Evolutionary conservation across 2,888 invertebrate genomes (phyloP).

Genomic region (Sinopyrophorus schimmeli): DNA sequence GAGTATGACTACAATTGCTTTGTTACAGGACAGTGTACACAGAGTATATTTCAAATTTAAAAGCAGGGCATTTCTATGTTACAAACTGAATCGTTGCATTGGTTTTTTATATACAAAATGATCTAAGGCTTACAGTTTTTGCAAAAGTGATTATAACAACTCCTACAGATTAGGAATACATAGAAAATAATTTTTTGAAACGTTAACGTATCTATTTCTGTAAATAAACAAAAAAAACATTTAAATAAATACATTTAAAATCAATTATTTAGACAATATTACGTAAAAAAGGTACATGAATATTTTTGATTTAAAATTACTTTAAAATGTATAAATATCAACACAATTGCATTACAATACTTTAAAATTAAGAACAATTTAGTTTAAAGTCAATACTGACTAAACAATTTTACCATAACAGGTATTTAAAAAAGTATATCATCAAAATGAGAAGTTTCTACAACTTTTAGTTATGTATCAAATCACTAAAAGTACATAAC

Average conservation of each 20-base stretch:
- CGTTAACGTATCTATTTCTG: slow-evolving; percentile 35
- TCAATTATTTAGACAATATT: slow-evolving; percentile 12
- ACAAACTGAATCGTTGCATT: slow-evolving; percentile 41
- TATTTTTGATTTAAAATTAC: slow-evolving; percentile 6
- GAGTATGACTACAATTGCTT: slow-evolving; percentile 53
- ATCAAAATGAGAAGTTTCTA: slow-evolving; percentile 11
- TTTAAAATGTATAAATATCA: too few species aligned
- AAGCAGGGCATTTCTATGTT: slow-evolving; percentile 45
- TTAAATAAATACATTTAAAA: slow-evolving; percentile 31
- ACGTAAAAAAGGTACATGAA: slow-evolving; percentile 16
- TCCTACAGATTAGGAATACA: slow-evolving; percentile 17
- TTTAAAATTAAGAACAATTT: slow-evolving; percentile 1
- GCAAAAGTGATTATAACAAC: slow-evolving; percentile 16
- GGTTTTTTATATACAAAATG: slow-evolving; percentile 26
- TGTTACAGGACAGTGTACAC: slow-evolving; percentile 44
- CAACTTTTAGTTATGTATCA: slow-evolving; percentile 13
- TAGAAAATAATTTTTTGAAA: slow-evolving; percentile 25
- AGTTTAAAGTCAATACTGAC: slow-evolving; percentile 3
- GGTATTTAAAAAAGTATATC: slow-evolving; percentile 21
- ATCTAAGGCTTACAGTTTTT: slow-evolving; percentile 24
- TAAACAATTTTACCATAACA: slow-evolving; percentile 8
- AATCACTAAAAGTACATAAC: slow-evolving; percentile 9
- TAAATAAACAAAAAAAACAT: slow-evolving; percentile 38
- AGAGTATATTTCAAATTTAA: slow-evolving; percentile 44
- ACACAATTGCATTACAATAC: neutral